Evolutionary conservation across 2,797 vertebrate genomes (phyloP).

Genomic region (Phalanger gymnotis): DNA sequence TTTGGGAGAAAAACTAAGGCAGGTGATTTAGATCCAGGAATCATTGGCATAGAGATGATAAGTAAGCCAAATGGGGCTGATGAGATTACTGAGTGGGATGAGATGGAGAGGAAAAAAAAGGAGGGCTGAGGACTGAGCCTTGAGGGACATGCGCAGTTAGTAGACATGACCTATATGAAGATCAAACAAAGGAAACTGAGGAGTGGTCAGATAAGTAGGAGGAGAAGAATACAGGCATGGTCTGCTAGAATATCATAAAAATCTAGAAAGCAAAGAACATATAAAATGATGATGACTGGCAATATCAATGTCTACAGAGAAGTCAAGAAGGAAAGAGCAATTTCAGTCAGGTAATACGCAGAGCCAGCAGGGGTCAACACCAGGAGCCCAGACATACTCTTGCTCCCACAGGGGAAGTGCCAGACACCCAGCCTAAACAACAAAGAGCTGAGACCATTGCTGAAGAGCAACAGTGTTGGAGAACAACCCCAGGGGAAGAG

Average conservation of each 20-base stretch:
- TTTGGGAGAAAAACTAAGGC: neutral
- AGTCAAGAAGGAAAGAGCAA: neutral
- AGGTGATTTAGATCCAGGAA: neutral
- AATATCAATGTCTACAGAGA: neutral
- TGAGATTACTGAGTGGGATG: neutral
- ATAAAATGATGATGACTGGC: neutral
- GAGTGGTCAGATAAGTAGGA: neutral
- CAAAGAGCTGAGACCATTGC: no score
- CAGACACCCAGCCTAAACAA: no score
- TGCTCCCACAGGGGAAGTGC: no score
- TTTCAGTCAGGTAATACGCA: neutral
- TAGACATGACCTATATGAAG: neutral
- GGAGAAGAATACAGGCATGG: neutral
- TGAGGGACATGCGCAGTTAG: neutral
- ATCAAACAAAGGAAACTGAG: neutral
- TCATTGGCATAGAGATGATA: neutral
- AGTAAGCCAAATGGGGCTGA: neutral
- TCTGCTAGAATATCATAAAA: neutral
- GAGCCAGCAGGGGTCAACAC: no score
- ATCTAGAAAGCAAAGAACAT: neutral
- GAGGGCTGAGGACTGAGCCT: neutral
- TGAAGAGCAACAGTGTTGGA: no score
- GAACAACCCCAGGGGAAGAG: no score
- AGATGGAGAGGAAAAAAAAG: neutral
- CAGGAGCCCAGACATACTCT: no score